Conservation (phyloP, 1,140 invertebrate species). For the Berghia stephanieae region DNA sequence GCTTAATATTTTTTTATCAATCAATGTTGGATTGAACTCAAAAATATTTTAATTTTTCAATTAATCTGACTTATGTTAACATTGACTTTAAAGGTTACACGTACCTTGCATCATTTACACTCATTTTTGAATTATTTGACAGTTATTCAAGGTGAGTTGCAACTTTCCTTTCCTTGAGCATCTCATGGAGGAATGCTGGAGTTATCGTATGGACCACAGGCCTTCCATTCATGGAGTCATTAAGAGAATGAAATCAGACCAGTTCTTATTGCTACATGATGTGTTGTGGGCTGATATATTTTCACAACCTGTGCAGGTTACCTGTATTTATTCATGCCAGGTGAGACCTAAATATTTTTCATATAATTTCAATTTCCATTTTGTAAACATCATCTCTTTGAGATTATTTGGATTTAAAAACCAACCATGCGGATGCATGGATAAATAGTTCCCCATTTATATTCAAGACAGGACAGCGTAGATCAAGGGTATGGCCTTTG, state of each 20-base stretch:
- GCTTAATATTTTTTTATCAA: too few relatives aligned
- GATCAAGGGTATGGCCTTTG: background rate
- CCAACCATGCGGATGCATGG: background rate
- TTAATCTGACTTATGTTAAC: background rate
- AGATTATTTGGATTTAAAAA: too few relatives aligned
- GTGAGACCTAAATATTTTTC: background rate
- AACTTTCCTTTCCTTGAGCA: slow-evolving; percentile 26
- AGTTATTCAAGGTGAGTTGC: background rate
- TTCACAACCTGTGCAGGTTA: background rate
- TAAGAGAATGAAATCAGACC: slow-evolving; percentile 19
- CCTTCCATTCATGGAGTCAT: slow-evolving; percentile 11
- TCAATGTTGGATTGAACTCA: background rate
- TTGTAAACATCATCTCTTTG: too few relatives aligned
- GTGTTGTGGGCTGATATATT: background rate
- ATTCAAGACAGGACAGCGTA: background rate
- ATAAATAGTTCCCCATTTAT: background rate
- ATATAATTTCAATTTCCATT: background rate
- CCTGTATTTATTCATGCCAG: slow-evolving; percentile 29
- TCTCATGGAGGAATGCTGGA: slow-evolving; percentile 27
- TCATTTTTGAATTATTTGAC: background rate
- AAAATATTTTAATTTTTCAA: background rate
- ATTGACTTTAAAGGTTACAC: background rate
- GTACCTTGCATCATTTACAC: background rate
- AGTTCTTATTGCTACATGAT: slow-evolving; percentile 28
- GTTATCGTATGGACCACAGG: background rate